A percentile compares a stretch with the other conserved stretches of the same genome.
These are phyloP conservation scores for Euura lappo DNA, from an alignment of 1,140 invertebrate genomes.

Conservation along the genomic window DNA sequence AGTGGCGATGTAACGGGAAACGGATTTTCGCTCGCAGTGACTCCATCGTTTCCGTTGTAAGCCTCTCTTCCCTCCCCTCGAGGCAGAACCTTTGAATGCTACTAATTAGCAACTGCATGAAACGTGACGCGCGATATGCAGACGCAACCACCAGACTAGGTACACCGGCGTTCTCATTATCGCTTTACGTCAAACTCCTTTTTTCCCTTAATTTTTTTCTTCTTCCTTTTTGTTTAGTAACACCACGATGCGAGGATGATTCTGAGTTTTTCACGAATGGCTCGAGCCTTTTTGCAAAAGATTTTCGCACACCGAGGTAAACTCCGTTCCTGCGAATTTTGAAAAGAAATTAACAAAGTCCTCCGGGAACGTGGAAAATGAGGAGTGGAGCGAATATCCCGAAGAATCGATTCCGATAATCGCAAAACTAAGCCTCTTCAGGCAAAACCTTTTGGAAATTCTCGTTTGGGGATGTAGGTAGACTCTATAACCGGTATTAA, in stretches of 20 bases:
- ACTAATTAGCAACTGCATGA: not conserved
- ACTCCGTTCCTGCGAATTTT: no score
- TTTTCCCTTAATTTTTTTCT: not conserved
- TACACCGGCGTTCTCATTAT: not conserved
- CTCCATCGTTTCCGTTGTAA: not conserved
- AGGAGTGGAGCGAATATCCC: no score
- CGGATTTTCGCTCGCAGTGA: not conserved
- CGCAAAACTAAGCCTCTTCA: no score
- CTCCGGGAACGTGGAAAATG: no score
- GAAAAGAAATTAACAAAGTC: no score
- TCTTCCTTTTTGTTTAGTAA: not conserved
- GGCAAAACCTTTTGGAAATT: no score
- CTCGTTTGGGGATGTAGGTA: no score
- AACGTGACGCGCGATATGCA: not conserved
- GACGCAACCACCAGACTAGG: not conserved
- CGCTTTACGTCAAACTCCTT: not conserved
- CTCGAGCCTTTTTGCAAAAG: no score
- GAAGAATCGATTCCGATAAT: no score
- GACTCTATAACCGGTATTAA: not conserved
- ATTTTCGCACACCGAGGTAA: no score
- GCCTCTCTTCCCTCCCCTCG: not conserved
- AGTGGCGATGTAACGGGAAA: not conserved
- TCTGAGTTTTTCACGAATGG: not conserved
- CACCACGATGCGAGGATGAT: not conserved
- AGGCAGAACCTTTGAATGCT: not conserved